Evolutionary conservation across 2,888 invertebrate species (phyloP).

Genomic region (Amorpha juglandis): DNA sequence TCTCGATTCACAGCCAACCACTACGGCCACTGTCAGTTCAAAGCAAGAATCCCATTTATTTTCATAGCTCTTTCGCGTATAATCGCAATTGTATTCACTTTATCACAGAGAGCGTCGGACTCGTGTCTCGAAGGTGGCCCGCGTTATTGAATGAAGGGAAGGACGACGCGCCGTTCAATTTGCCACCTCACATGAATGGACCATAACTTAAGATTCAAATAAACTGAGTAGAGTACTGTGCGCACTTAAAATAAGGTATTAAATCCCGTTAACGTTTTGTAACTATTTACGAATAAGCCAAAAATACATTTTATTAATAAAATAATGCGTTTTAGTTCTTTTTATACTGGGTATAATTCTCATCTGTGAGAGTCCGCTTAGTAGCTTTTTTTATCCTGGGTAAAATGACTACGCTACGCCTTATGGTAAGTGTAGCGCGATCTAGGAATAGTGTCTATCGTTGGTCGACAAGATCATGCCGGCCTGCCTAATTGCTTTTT

Average conservation of each 20-base stretch:
- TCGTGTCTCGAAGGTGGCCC: conserved; percentile 33
- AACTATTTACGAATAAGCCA: not conserved
- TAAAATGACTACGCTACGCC: too few relatives aligned
- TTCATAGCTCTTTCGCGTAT: conserved; percentile 64
- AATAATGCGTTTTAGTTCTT: too few relatives aligned
- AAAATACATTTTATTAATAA: too few relatives aligned
- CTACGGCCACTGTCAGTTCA: conserved; percentile 29
- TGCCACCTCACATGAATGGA: conserved; percentile 71
- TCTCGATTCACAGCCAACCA: too few relatives aligned
- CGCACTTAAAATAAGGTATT: not conserved
- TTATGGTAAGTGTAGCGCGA: too few relatives aligned
- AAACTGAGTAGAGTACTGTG: conserved; percentile 14
- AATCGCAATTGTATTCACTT: conserved; percentile 68
- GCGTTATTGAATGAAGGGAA: conserved; percentile 63
- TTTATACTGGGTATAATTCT: too few relatives aligned
- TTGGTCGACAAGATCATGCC: too few relatives aligned
- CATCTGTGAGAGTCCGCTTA: too few relatives aligned
- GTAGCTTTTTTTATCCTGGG: too few relatives aligned
- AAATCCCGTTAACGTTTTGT: conserved; percentile 14
- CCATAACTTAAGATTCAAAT: conserved; percentile 58
- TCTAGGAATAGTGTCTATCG: too few relatives aligned
- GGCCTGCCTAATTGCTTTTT: too few relatives aligned
- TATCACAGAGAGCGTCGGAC: conserved; percentile 36
- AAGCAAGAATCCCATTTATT: conserved; percentile 69
- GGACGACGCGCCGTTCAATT: conserved; percentile 64